These are phyloP conservation scores for Hippopotamus amphibius DNA, from an alignment of 2,113 vertebrate genomes.

Conservation along the genomic window DNA sequence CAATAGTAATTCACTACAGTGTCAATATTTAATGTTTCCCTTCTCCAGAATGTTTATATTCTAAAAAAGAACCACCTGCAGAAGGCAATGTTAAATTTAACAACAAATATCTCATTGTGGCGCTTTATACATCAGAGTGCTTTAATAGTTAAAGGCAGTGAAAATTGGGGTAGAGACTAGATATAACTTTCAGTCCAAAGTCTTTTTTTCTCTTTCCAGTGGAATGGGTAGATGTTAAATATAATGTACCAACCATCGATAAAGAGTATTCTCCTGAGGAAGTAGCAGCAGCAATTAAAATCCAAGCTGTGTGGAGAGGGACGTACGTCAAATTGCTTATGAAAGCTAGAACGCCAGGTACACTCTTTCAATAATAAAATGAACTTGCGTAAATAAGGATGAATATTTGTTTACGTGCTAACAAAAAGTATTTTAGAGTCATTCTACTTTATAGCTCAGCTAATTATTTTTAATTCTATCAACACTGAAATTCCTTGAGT, in stretches of 20 bases:
- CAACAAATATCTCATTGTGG: background rate
- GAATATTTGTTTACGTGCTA: background rate
- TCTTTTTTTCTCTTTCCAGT: constrained; percentile 37
- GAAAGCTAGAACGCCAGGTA: constrained; percentile 76
- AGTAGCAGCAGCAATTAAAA: constrained; percentile 59
- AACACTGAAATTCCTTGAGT: background rate
- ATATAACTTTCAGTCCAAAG: background rate
- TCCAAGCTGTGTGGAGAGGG: constrained; percentile 75
- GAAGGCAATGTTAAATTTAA: background rate
- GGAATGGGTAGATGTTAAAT: constrained; percentile 65
- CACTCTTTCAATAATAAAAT: background rate
- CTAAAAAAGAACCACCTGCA: background rate
- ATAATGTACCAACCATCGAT: background rate
- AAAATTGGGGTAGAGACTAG: background rate
- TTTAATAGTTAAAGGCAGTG: background rate
- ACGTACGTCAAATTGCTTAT: constrained; percentile 65
- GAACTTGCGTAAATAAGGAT: background rate
- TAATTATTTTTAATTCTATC: background rate
- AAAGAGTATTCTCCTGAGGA: constrained; percentile 56
- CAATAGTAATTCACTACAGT: background rate
- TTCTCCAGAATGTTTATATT: background rate
- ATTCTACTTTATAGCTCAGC: background rate
- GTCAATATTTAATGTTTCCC: background rate
- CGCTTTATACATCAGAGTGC: background rate
- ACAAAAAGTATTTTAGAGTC: background rate